Base-by-base conservation (phyloP, 2,888 invertebrate genomes). In the Lysandra coridon region DNA sequence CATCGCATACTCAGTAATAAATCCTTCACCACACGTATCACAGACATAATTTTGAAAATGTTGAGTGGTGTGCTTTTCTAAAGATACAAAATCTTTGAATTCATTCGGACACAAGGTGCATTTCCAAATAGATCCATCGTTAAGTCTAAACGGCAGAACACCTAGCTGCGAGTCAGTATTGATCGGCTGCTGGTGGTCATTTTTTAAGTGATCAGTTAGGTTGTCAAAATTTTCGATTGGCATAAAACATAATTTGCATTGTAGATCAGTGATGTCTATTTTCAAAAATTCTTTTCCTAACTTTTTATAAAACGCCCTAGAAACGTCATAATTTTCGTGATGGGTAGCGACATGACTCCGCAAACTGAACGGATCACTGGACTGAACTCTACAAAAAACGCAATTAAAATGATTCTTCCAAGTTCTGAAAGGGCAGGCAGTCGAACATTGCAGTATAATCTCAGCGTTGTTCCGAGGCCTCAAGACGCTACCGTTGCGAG, bases 1-100 rank as follows among this genome's bases (percentile, higher is more conserved):
- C 90, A 94, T 92, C 1, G 92, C 92, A 0, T 92, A 92, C 83
- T 93, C 93, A 0, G 94, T 94, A 6, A 94, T 92, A 80, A 94
- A 94, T 0, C 94, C 94, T 83, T 93, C 93, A 0, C 94, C 94
- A 78, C 94, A 94, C 0, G 92, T 91, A 81, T 94, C 93, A 80
- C 94, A 94, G 10, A 94, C 94, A 80, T 93, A 94, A 80, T 94
- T 94, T 81, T 93, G 92, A 78, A 92, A 94, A 83, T 94, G 94
- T 81, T 90, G 90, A 0, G 90, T 86, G 0, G 94, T 94, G 80
- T 94, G 94, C 73, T 92, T 93, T 80, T 91, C 92, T n/a, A 94
- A 81, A 0, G 91, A 91, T 0, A 90, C 86, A 78, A 94, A 94
- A 82, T 93, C 92, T 86, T 92, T 91, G 76, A 94, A 94, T 81